Evolutionary conservation across 2,113 vertebrate genomes (phyloP), one percentile per base, ranked within the genome.

Genomic region (Numenius arquata): DNA sequence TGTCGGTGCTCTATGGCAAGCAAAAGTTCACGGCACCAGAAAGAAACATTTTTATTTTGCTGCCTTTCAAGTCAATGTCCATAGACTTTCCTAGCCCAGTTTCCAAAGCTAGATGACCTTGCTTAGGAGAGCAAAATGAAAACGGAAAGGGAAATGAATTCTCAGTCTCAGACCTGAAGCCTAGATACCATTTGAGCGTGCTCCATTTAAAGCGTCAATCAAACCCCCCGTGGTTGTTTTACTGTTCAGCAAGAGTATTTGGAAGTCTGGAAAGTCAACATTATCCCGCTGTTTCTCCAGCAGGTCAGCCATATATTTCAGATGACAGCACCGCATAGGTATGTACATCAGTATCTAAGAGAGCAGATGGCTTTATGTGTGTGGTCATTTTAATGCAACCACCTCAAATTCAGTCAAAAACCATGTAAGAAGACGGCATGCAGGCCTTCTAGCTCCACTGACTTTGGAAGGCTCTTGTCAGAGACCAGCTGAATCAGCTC

Each of bases 191-290:
- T 78, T 74, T 77, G 56, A 86, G 45, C 72, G 18, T 85, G 86
- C 77, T 76, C 92, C 81, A 85, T 96, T 96, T 93, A 87, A 92
- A 85, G 36, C 0, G 5, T 94, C 94, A 87, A 20, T 96, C 92
- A 96, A 93, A 56, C 41, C 56, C 72, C 71, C 73, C 34, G 29
- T 22, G 22, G 76, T 15, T 90, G 76, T 87, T 96, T 94, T 75
- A 93, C 94, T 87, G 40, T 86, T 92, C 80, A 84, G 88, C 72
- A 81, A 68, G 88, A 87, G 53, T 93, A 81, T 93, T 89, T 95
- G 48, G 70, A 95, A 90, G 38, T 17, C 90, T 84, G 95, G 89
- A 92, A 96, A 93, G 92, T 86, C 92, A 96, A 96, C 83, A 94
- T 27, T 85, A 56, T 48, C 80, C 95, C 90, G 90, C 92, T 96